phyloP scores from a whole-genome alignment of 2,888 invertebrate genomes.

The Exephanes ischioxanthus region DNA sequence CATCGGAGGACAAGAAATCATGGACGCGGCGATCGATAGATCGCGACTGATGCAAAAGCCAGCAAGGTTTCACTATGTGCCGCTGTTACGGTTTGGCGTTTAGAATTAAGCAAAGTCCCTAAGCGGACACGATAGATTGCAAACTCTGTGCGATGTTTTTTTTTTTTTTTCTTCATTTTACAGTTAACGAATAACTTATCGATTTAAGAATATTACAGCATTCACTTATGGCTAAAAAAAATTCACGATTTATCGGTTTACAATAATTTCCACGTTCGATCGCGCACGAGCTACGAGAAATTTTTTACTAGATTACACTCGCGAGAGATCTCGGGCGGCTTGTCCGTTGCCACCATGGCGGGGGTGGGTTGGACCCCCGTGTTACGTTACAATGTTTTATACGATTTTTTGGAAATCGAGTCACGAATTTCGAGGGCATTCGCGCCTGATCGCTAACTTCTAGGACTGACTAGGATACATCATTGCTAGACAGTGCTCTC shows the following conservation, averaged over 20 bases:
- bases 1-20: slow-evolving; percentile 42
- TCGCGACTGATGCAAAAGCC: slow-evolving; percentile 20
- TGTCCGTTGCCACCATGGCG: slow-evolving; percentile 18
- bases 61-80: slow-evolving; percentile 10
- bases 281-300: slow-evolving; percentile 19
- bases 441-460: slow-evolving; percentile 49
- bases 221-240: slow-evolving; percentile 45
- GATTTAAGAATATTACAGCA: slow-evolving; percentile 54
- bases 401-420: slow-evolving; percentile 32
- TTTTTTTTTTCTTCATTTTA: slow-evolving; percentile 1
- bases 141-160: slow-evolving; percentile 29
- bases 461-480: slow-evolving; percentile 58
- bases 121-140: slow-evolving; percentile 43
- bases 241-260: not conserved
- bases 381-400: not conserved
- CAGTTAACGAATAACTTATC: slow-evolving; percentile 31
- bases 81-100: slow-evolving; percentile 3
- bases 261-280: not conserved
- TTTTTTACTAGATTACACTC: slow-evolving; percentile 57
- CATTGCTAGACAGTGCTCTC: slow-evolving; percentile 82
- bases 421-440: slow-evolving; percentile 48
- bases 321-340: slow-evolving; percentile 51
- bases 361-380: not conserved
- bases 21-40: slow-evolving; percentile 19
- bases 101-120: slow-evolving; percentile 62